Conservation (phyloP, 2,888 invertebrate species). For the Oligia fasciuncula region DNA sequence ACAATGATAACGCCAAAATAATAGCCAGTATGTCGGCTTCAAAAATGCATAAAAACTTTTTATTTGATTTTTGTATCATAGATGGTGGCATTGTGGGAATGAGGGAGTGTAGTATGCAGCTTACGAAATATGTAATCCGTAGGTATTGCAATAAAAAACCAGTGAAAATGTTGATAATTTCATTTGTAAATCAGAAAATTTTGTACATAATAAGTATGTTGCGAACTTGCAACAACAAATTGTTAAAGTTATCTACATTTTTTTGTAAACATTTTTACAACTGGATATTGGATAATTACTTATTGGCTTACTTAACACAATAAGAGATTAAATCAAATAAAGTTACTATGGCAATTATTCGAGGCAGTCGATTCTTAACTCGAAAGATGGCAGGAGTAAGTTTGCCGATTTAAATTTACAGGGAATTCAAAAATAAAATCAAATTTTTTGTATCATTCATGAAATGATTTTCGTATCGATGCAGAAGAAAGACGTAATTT, state of each 20-base stretch:
- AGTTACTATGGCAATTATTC: neutral
- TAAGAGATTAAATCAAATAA: neutral
- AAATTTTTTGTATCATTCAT: conserved; percentile 18
- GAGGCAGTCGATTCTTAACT: neutral
- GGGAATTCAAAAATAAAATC: conserved; percentile 19
- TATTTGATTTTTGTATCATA: neutral
- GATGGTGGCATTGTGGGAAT: neutral
- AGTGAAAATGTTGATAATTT: conserved; percentile 9
- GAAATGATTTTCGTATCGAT: conserved; percentile 46
- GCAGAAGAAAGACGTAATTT: conserved; percentile 7
- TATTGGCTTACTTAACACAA: too few relatives aligned
- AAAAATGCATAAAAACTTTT: neutral
- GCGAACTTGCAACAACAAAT: conserved; percentile 15
- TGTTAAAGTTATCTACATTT: conserved; percentile 18
- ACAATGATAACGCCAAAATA: neutral
- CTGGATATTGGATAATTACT: neutral
- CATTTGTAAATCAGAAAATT: conserved; percentile 12
- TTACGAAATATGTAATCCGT: conserved; percentile 20
- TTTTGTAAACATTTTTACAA: neutral
- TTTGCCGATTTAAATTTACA: conserved; percentile 25
- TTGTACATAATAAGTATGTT: conserved; percentile 32
- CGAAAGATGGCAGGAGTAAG: neutral
- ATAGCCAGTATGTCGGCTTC: neutral
- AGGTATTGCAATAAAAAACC: conserved; percentile 13
- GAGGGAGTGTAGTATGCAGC: neutral